These are phyloP conservation scores for Mohoua ochrocephala DNA, from an alignment of 2,113 vertebrate species.

Conservation along the genomic window DNA sequence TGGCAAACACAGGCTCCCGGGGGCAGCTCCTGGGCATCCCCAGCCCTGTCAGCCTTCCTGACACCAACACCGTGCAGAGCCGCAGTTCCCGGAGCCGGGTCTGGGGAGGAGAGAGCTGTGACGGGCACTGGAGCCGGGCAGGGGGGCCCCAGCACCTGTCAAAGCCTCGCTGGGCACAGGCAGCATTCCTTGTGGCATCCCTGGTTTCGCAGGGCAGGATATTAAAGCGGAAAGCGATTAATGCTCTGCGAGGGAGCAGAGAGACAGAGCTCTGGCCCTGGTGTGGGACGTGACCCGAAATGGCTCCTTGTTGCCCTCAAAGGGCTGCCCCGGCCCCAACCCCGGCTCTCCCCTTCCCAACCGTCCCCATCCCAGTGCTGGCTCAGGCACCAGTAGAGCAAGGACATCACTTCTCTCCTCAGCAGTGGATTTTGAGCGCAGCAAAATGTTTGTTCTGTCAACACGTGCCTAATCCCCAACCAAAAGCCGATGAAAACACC, in stretches of 20 bases:
- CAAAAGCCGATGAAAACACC: constrained; percentile 49
- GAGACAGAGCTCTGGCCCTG: not conserved
- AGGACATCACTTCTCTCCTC: not conserved
- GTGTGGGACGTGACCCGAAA: not conserved
- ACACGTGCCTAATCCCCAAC: constrained; percentile 59
- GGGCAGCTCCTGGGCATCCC: not conserved
- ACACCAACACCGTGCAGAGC: accelerated
- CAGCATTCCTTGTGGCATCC: not conserved
- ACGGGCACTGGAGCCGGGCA: accelerated
- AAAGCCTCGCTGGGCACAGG: accelerated
- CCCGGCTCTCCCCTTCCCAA: not conserved
- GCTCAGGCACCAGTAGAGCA: not conserved
- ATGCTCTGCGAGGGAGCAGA: not conserved
- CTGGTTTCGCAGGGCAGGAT: not conserved
- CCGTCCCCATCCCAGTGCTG: not conserved
- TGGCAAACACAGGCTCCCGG: not conserved
- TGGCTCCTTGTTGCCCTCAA: not conserved
- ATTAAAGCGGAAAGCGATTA: not conserved
- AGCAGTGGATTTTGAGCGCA: constrained; percentile 11
- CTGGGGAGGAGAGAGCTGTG: not conserved
- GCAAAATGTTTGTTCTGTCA: constrained; percentile 69
- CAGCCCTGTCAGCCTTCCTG: accelerated
- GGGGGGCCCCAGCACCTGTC: not conserved
- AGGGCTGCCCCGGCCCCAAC: not conserved
- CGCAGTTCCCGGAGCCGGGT: accelerated